Conservation (phyloP, 2,113 vertebrate species). For the Ivindomyrus marchei region DNA sequence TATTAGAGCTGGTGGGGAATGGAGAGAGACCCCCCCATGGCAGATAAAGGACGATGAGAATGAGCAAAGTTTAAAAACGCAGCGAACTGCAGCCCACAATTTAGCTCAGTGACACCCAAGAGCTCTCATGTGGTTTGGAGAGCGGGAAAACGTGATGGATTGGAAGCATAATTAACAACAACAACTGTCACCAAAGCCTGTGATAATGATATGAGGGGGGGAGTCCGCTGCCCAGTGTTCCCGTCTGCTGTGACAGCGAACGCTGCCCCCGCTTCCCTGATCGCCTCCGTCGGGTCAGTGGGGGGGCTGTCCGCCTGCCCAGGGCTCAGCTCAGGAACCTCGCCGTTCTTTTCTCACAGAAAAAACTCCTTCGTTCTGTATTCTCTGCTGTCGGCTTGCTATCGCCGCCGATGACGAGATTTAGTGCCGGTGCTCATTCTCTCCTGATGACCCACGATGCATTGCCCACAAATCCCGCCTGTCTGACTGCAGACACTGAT, state of each 20-base stretch:
- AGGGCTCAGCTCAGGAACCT: background rate
- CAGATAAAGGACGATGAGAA: background rate
- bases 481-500: background rate
- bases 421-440: background rate
- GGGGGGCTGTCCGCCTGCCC: background rate
- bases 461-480: background rate
- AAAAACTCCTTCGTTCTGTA: background rate
- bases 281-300: background rate
- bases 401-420: background rate
- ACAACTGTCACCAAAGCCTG: background rate
- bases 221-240: background rate
- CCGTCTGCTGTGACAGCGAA: background rate
- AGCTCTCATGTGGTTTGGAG: background rate
- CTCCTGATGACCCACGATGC: background rate
- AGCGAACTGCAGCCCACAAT: background rate
- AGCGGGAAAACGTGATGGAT: background rate
- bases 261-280: background rate
- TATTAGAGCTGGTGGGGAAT: background rate
- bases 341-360: background rate
- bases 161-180: constrained; percentile 1
- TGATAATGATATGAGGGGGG: background rate
- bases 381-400: background rate
- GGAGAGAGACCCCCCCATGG: background rate
- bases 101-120: background rate
- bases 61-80: background rate